A percentile compares a stretch with the other conserved stretches of the same genome.
phyloP scores from a whole-genome alignment of 2,888 invertebrate species.

The Trachelus tabidus region DNA sequence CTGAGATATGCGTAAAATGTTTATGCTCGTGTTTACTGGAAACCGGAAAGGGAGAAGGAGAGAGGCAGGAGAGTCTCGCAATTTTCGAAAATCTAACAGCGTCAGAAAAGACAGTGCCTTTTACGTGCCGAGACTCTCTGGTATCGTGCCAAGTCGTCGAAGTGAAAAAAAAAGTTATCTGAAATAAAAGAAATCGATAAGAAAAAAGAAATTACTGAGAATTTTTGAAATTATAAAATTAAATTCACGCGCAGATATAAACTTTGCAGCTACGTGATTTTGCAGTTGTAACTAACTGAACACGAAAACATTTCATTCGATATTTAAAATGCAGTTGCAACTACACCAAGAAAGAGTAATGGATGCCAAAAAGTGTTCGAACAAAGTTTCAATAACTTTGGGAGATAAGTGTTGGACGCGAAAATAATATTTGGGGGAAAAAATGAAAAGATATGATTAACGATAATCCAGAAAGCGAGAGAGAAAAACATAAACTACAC shows the following conservation, averaged over 20 bases:
- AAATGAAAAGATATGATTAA: background rate
- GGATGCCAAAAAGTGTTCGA: conserved; percentile 44
- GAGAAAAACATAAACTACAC: background rate
- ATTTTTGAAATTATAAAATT: background rate
- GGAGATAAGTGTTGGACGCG: background rate
- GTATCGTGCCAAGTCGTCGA: conserved; percentile 40
- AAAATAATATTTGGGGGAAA: background rate
- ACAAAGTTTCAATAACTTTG: background rate
- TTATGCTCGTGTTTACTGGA: background rate
- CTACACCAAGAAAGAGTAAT: conserved; percentile 11
- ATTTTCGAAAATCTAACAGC: background rate
- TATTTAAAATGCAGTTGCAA: background rate
- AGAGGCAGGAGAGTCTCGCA: background rate
- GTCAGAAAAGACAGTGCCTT: conserved; percentile 37
- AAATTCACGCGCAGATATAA: background rate
- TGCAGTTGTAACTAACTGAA: background rate
- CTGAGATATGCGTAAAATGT: background rate
- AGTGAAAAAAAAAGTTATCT: conserved; percentile 8
- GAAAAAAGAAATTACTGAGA: background rate
- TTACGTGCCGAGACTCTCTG: conserved; percentile 9
- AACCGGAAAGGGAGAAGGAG: background rate
- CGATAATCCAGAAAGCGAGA: background rate
- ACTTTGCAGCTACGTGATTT: background rate
- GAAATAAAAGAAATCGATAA: conserved; percentile 8
- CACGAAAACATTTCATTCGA: background rate